phyloP scores from a whole-genome alignment of 1,140 invertebrate species.

The Penaeus vannamei region DNA sequence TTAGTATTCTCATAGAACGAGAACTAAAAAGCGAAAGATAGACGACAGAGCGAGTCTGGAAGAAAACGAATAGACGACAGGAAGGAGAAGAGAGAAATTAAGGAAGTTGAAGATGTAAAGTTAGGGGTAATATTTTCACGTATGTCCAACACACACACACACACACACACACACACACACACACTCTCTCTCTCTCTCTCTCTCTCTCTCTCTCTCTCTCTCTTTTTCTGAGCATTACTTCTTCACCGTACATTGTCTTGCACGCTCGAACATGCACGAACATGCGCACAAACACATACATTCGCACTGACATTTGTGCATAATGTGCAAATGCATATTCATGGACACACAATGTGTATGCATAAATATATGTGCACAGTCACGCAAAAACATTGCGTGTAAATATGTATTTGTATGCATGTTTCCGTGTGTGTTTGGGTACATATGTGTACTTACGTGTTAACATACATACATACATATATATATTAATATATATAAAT shows the following conservation, averaged over 20 bases:
- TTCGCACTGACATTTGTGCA: not conserved
- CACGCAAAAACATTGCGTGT: no score
- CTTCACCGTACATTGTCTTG: not conserved
- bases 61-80: not conserved
- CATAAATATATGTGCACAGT: no score
- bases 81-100: not conserved
- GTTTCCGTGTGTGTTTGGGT: no score
- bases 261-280: not conserved
- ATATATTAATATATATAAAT: no score
- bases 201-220: constrained; percentile 23
- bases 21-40: not conserved
- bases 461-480: no score
- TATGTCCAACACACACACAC: not conserved
- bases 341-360: no score
- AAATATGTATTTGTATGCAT: no score
- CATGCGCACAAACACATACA: not conserved
- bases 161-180: not conserved
- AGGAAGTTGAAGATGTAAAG: not conserved
- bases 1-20: not conserved
- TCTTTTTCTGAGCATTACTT: not conserved
- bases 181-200: not conserved
- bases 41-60: not conserved
- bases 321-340: no score
- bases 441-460: no score
- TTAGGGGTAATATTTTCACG: not conserved